Evolutionary conservation across 2,888 invertebrate species (phyloP).

Genomic region (Pandemis corylana): DNA sequence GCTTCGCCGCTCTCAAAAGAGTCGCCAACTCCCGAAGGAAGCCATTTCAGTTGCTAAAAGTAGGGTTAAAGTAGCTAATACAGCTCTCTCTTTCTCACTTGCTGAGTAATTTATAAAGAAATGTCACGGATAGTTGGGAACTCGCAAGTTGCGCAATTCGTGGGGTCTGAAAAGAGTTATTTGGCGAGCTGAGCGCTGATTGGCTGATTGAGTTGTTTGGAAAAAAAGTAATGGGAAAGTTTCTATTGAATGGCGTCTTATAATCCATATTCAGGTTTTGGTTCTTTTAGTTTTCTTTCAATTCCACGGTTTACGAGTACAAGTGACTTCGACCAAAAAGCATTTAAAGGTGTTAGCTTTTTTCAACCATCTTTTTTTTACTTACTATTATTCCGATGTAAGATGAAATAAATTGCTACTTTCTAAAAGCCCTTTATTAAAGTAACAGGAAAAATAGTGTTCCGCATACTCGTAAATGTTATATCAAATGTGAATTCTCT

Average conservation of each 20-base stretch:
- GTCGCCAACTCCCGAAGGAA: conserved; percentile 60
- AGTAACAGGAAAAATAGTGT: conserved; percentile 32
- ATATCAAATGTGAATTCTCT: background rate
- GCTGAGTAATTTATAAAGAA: conserved; percentile 46
- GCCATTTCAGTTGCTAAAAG: conserved; percentile 70
- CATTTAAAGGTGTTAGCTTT: conserved; percentile 17
- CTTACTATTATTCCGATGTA: conserved; percentile 3
- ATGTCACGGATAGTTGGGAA: conserved; percentile 39
- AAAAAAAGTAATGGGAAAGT: conserved; percentile 7
- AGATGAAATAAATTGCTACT: conserved; percentile 36
- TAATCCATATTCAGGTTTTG: conserved; percentile 9
- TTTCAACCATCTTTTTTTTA: background rate
- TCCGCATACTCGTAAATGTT: conserved; percentile 9
- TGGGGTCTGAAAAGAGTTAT: conserved; percentile 20
- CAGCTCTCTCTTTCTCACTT: conserved; percentile 61
- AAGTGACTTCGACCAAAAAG: background rate
- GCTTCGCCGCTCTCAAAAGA: conserved; percentile 72
- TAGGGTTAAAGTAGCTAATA: conserved; percentile 62
- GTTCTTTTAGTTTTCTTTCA: background rate
- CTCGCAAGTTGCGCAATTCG: conserved; percentile 16
- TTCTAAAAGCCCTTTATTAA: conserved; percentile 40
- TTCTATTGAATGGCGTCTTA: conserved; percentile 1
- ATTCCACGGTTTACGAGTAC: background rate
- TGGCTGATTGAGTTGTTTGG: conserved; percentile 19
- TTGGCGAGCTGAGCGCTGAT: conserved; percentile 13